A percentile compares a stretch with the other conserved stretches of the same genome.
Evolutionary conservation across 2,888 invertebrate species (phyloP).

Genomic region (Melanotus villosus): DNA sequence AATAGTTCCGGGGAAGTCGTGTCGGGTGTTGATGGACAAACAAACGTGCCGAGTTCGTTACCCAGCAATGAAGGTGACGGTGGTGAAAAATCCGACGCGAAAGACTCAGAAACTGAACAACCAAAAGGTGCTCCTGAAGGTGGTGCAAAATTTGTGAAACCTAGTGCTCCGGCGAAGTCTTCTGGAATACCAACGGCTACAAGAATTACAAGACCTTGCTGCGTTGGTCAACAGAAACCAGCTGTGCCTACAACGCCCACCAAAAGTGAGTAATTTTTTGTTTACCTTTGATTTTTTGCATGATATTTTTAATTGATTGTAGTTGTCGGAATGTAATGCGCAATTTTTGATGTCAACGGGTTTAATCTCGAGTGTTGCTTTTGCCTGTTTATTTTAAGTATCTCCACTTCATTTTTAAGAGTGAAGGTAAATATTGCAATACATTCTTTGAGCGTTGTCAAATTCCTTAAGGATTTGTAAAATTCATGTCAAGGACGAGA

Average conservation of each 20-base stretch:
- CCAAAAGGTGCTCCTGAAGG: not conserved
- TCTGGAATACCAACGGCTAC: constrained; percentile 77
- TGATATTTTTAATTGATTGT: constrained; percentile 7
- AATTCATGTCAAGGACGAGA: too few species aligned
- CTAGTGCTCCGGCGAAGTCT: constrained; percentile 58
- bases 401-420: too few species aligned
- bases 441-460: too few species aligned
- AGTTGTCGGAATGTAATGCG: constrained; percentile 14
- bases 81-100: too few species aligned
- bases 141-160: not conserved
- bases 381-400: too few species aligned
- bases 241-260: constrained; percentile 72
- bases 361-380: too few species aligned
- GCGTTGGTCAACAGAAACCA: constrained; percentile 77
- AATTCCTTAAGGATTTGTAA: too few species aligned
- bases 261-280: constrained; percentile 62
- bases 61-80: not conserved
- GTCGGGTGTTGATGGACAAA: not conserved
- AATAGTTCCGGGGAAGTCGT: not conserved
- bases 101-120: too few species aligned
- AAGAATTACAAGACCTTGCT: constrained; percentile 79
- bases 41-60: not conserved
- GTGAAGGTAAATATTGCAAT: too few species aligned
- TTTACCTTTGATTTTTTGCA: constrained; percentile 34
- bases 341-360: constrained; percentile 3